Conservation (phyloP, 2,797 vertebrate genomes). For the Alauda arvensis region DNA sequence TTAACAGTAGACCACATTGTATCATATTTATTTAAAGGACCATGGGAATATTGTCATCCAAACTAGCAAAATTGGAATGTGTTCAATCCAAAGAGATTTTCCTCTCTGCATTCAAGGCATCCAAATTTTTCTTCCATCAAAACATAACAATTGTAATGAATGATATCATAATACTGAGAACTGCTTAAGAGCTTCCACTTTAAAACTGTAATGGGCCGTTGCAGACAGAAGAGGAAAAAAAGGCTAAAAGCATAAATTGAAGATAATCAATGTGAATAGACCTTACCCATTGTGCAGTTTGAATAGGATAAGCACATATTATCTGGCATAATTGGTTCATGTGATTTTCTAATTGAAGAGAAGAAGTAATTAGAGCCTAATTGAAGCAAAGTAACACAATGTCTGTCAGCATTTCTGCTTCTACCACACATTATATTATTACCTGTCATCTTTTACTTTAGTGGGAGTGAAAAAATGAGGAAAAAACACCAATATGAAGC, state of each 20-base stretch:
- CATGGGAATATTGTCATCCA: slow-evolving; percentile 39
- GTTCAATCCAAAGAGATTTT: slow-evolving; percentile 15
- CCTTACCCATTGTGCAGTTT: slow-evolving; percentile 66
- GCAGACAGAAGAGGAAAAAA: slow-evolving; percentile 79
- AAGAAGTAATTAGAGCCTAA: slow-evolving; percentile 72
- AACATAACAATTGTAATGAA: slow-evolving; percentile 71
- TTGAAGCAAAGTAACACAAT: slow-evolving; percentile 69
- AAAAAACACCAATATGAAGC: neutral
- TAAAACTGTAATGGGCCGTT: slow-evolving; percentile 87
- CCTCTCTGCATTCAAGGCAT: slow-evolving; percentile 45
- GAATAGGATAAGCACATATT: slow-evolving; percentile 73
- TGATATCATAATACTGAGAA: slow-evolving; percentile 82
- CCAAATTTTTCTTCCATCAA: slow-evolving; percentile 66
- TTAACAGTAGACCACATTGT: slow-evolving; percentile 25
- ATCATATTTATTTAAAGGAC: slow-evolving; percentile 33
- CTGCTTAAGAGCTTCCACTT: slow-evolving; percentile 87
- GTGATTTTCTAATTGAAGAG: slow-evolving; percentile 74
- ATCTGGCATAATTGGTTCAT: slow-evolving; percentile 71
- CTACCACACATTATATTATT: slow-evolving; percentile 61
- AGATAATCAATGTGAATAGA: slow-evolving; percentile 73
- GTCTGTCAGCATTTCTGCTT: slow-evolving; percentile 67
- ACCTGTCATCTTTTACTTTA: slow-evolving; percentile 61
- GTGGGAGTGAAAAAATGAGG: slow-evolving; percentile 5
- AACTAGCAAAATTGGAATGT: slow-evolving; percentile 42
- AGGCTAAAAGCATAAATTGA: slow-evolving; percentile 72